Conservation (phyloP, 2,888 invertebrate species). For the Drosophila mimetica region DNA sequence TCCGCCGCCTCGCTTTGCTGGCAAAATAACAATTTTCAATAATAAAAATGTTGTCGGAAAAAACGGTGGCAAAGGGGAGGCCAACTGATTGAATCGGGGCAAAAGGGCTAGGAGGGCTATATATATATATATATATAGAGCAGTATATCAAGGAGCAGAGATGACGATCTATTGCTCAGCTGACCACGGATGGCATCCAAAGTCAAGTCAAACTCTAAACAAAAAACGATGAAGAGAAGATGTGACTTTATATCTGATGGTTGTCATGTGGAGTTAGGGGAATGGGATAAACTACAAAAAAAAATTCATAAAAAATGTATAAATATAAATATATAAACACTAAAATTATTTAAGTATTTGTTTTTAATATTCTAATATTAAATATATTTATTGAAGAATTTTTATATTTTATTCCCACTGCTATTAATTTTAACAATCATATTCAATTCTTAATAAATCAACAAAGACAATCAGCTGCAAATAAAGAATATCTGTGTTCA, state of each 20-base stretch:
- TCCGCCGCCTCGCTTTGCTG: neutral
- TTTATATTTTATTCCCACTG: too few species aligned
- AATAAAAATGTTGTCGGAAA: constrained; percentile 38
- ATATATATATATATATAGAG: too few species aligned
- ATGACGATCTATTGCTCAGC: constrained; percentile 20
- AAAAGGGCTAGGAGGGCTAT: neutral
- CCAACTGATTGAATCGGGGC: constrained; percentile 29
- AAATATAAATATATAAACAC: too few species aligned
- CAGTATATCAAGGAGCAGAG: neutral
- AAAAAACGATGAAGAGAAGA: constrained; percentile 12
- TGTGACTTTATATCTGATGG: constrained; percentile 6
- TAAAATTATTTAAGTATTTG: too few species aligned
- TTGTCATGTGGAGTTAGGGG: neutral
- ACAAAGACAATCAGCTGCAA: too few species aligned
- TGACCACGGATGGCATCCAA: constrained; percentile 25
- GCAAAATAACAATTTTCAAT: constrained; percentile 45
- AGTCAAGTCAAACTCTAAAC: constrained; percentile 5
- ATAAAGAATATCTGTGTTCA: neutral
- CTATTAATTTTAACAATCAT: too few species aligned
- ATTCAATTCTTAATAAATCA: too few species aligned
- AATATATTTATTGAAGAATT: too few species aligned
- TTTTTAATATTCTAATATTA: too few species aligned
- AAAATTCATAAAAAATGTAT: too few species aligned
- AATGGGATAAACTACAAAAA: too few species aligned
- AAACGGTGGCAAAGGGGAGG: neutral